Evolutionary conservation across 2,113 vertebrate species (phyloP).

Genomic region (Octodon degus): DNA sequence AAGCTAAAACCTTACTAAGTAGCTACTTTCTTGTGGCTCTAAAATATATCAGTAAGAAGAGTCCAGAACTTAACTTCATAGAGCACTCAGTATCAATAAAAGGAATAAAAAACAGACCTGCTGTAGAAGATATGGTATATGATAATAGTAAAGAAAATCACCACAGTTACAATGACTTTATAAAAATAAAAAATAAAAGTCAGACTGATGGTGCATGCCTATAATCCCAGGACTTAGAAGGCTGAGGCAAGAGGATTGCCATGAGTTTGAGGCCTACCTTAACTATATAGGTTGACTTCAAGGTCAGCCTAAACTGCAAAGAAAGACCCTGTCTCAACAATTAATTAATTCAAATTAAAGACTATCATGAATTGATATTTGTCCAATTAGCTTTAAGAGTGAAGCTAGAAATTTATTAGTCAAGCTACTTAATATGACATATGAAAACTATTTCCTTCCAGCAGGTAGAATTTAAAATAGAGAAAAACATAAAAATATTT

Average conservation of each 20-base stretch:
- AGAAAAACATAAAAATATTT: slow-evolving; percentile 4
- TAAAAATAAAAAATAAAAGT: background rate
- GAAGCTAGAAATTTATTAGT: slow-evolving; percentile 21
- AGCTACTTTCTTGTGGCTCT: background rate
- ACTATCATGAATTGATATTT: background rate
- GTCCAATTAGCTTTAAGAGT: background rate
- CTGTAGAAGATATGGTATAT: background rate
- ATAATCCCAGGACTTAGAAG: background rate
- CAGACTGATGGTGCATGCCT: background rate
- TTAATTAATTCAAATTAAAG: background rate
- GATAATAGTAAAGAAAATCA: background rate
- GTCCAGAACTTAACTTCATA: background rate
- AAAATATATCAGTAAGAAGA: background rate
- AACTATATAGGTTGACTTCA: background rate
- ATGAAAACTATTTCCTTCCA: background rate
- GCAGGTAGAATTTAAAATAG: background rate
- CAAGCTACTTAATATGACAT: background rate
- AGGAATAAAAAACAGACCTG: background rate
- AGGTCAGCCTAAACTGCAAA: background rate
- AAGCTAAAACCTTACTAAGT: background rate
- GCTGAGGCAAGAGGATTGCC: background rate
- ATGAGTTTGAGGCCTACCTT: background rate
- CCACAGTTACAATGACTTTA: background rate
- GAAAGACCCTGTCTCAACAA: background rate
- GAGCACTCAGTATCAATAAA: background rate